Evolutionary conservation across 2,113 vertebrate genomes (phyloP), one percentile per base, ranked within the genome.

Genomic region (Lethenteron camtschaticum): DNA sequence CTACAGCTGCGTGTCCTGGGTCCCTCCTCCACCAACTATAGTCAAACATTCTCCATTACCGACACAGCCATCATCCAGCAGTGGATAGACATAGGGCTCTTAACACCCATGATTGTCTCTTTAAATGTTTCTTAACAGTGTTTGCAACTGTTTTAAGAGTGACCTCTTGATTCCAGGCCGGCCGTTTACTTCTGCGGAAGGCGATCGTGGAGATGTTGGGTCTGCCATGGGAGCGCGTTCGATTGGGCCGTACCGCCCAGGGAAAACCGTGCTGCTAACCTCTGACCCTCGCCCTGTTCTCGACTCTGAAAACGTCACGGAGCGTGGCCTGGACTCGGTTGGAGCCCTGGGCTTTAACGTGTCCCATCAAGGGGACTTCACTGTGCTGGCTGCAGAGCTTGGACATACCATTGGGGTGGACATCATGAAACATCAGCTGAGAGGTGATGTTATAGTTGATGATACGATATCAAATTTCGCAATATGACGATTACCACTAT

Each of bases 351-450:
- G 77, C 74, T 96, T 99, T 75, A 99, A 95, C 70, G 73, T 96
- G 57, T 96, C 92, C 70, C 94, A 99, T 75, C 94, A 96, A 76
- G 94, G 94, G 6, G 88, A 96, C 75, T 96, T 82, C 68, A 82
- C 88, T 1, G 87, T 96, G 68, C 85, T 99, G 16, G 94, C 89
- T 69, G 90, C 90, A 69, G 87, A 96, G 66, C 81, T 80, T 58
- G 82, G 84, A 56, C 68, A 79, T 68, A 87, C 89, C 75, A 90
- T 96, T 70, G 94, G 92, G 18, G 78, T 94, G 73, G 94, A 96
- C 74, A 74, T 96, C 58, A 96, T 94, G 92, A 96, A 94, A 80
- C 94, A 82, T 63, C 74, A 75, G 72, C 82, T 84, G 78, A 89
- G 90, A 84, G 90, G 94, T 96, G 82, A 75, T 66, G 59, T 11